Evolutionary conservation across 2,888 invertebrate genomes (phyloP), one percentile per base, ranked within the genome.

Genomic region (Platynereis dumerilii): DNA sequence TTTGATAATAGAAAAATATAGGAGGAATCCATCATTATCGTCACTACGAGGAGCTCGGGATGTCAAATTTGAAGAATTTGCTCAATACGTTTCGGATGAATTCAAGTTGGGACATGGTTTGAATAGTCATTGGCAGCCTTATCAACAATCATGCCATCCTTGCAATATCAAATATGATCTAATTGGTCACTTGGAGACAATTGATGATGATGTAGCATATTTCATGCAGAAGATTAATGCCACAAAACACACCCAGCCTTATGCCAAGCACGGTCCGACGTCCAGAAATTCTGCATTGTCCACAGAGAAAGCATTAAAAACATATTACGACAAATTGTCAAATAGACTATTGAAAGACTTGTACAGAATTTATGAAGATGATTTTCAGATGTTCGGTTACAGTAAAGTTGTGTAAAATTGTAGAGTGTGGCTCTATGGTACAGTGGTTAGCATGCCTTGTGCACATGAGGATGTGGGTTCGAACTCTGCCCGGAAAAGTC

Each of bases 121-220:
- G 0, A 29, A 66, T 42, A n/a, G 17, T 3, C 65, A 66, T 48
- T 66, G 55, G 39, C 28, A 27, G 34, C 56, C 60, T 1, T 60
- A 52, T 2, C 26, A 52, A 12, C 17, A 29, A n/a, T 5, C 2
- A 1, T 57, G 61, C 39, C 26, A 27, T 10, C 65, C 65, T 2
- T 66, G 65, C 22, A 15, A 28, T n/a, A 39, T 52, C 15, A 53
- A 61, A 26, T 66, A 57, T 57, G 61, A 60, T 26, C 29, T 61
- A 26, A 61, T 66, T 2, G 65, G 65, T 17, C 60, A 61, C n/a
- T 24, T 66, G 27, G 65, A 66, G 28, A 57, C 56, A 15, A 60
- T 65, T 17, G n/a, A 63, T 17, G 10, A 17, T 1, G 65, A 65
- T 24, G 42, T 54, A 20, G n/a, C 44, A 1, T 60, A 44, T 34